phyloP scores from a whole-genome alignment of 2,888 invertebrate species.

The Chymomyza procnemis region DNA sequence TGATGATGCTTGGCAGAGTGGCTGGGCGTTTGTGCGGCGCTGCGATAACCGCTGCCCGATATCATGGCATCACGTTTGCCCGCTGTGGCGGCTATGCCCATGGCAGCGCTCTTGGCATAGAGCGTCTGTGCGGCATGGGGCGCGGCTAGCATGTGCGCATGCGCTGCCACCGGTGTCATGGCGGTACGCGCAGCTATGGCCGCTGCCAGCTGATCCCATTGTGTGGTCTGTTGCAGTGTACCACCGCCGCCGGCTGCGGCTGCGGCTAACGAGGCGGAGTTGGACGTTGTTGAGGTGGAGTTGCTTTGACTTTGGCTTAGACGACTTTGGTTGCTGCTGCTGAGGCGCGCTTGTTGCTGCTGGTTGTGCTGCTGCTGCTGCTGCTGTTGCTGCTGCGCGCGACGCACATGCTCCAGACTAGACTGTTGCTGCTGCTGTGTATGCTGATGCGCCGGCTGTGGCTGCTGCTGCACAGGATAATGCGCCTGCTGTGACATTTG shows the following conservation, averaged over 20 bases:
- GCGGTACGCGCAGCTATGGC: conserved; percentile 70
- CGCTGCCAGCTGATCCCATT: conserved; percentile 77
- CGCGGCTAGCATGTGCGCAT: conserved; percentile 52
- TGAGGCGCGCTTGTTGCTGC: conserved; percentile 54
- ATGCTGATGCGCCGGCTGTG: conserved; percentile 69
- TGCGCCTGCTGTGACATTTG: conserved; percentile 77
- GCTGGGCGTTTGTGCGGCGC: conserved; percentile 5
- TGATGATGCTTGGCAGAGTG: conserved; percentile 32
- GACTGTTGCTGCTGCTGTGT: conserved; percentile 49
- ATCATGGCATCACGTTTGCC: conserved; percentile 79
- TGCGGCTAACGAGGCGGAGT: conserved; percentile 19
- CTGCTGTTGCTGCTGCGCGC: conserved; percentile 42
- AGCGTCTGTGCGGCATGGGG: conserved; percentile 45
- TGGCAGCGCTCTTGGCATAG: conserved; percentile 58
- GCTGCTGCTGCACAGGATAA: conserved; percentile 71
- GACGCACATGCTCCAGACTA: conserved; percentile 43
- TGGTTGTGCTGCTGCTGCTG: conserved; percentile 46
- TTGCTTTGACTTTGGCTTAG: conserved; percentile 67
- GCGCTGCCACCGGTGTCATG: conserved; percentile 56
- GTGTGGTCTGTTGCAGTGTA: conserved; percentile 63
- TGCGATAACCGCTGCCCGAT: conserved; percentile 74
- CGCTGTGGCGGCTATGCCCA: conserved; percentile 42
- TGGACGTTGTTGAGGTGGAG: conserved; percentile 30
- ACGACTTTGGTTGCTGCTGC: conserved; percentile 74
- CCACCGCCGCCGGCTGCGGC: conserved; percentile 52